Conservation (phyloP, 2,797 vertebrate species). For the Rhynchotus rufescens region DNA sequence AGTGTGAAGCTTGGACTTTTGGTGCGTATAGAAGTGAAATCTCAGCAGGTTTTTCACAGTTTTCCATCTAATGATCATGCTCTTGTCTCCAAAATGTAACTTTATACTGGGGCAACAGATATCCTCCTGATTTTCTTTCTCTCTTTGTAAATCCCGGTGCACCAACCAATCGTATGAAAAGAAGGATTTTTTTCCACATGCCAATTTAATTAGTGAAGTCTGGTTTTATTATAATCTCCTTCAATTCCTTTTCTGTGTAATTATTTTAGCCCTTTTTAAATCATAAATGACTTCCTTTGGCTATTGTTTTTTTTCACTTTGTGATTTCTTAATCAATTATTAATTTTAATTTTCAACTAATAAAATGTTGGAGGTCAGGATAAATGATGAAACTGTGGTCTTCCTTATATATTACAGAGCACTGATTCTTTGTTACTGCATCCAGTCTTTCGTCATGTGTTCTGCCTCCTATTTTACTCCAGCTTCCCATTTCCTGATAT, state of each 20-base stretch:
- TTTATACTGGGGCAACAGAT: background rate
- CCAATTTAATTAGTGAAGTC: background rate
- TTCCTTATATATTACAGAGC: background rate
- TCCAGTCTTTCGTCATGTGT: background rate
- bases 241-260: background rate
- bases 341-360: background rate
- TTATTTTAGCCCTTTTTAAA: background rate
- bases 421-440: background rate
- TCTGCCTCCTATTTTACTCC: background rate
- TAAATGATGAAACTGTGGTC: background rate
- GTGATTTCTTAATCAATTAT: background rate
- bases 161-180: background rate
- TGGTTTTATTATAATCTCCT: background rate
- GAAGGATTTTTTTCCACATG: background rate
- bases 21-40: background rate
- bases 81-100: background rate
- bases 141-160: background rate
- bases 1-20: background rate
- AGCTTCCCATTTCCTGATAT: background rate
- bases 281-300: background rate
- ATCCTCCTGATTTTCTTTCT: background rate
- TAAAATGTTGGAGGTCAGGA: background rate
- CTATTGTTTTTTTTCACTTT: background rate
- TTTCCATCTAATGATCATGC: background rate
- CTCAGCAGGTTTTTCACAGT: background rate